phyloP scores from a whole-genome alignment of 2,797 vertebrate genomes.

The Melanotaenia pygmaea region DNA sequence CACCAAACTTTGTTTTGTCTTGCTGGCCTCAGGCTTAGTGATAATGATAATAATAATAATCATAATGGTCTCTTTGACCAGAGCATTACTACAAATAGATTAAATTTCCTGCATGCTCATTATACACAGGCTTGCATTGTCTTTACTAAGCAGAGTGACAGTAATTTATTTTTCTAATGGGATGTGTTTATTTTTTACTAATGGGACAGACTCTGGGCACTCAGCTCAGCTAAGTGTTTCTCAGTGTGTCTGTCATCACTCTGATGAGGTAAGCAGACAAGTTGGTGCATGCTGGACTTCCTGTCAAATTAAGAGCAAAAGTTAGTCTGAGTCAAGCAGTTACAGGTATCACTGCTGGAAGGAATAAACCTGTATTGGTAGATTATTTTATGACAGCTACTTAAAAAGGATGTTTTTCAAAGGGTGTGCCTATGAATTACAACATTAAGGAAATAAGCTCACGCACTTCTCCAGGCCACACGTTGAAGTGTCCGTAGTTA shows the following conservation, averaged over 20 bases:
- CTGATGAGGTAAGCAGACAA: constrained; percentile 44
- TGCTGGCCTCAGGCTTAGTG: constrained; percentile 25
- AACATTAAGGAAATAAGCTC: not conserved
- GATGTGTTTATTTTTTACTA: constrained; percentile 74
- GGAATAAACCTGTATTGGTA: constrained; percentile 17
- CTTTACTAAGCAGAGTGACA: constrained; percentile 55
- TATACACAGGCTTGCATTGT: constrained; percentile 61
- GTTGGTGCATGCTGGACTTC: constrained; percentile 50
- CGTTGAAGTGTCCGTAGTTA: too few species aligned
- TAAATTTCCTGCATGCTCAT: constrained; percentile 56
- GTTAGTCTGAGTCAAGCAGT: constrained; percentile 13
- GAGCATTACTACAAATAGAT: constrained; percentile 54
- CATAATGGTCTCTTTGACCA: constrained; percentile 36
- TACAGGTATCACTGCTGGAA: constrained; percentile 19
- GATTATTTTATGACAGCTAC: constrained; percentile 23
- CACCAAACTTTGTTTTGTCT: constrained; percentile 50
- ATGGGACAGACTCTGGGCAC: constrained; percentile 63
- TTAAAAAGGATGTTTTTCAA: constrained; percentile 23
- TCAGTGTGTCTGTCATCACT: constrained; percentile 59
- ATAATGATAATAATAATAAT: constrained; percentile 28
- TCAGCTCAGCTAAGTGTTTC: constrained; percentile 48
- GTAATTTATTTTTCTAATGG: constrained; percentile 74
- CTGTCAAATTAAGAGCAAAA: constrained; percentile 31
- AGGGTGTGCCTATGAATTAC: constrained; percentile 4
- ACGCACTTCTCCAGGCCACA: not conserved